Conservation (phyloP, 2,888 invertebrate genomes). For the Drepana falcataria region DNA sequence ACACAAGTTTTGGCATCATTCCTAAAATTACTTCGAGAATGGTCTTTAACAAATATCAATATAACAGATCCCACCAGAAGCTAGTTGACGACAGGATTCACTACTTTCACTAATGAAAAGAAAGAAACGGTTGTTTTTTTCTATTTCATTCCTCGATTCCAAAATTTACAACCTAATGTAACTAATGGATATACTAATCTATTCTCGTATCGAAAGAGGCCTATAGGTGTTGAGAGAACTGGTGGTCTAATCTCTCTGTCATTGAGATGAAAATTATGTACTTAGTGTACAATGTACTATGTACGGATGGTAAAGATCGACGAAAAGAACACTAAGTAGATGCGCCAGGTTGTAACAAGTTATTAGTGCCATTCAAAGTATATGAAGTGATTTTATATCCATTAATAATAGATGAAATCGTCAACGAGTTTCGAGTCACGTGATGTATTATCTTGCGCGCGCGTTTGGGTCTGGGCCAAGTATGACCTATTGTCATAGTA, state of each 20-base stretch:
- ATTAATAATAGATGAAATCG: constrained; percentile 1
- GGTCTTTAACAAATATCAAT: constrained; percentile 8
- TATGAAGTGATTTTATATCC: constrained; percentile 1
- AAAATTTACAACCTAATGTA: neutral
- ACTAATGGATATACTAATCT: constrained; percentile 42
- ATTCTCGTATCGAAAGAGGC: constrained; percentile 14
- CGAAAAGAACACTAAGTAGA: too few species aligned
- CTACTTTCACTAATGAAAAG: constrained; percentile 6
- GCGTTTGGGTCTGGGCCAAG: constrained; percentile 1
- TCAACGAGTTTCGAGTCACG: neutral
- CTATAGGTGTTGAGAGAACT: too few species aligned
- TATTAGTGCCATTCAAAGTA: constrained; percentile 20
- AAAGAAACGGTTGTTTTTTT: neutral
- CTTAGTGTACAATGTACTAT: too few species aligned
- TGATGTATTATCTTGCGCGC: neutral
- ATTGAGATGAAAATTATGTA: too few species aligned
- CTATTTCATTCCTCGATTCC: too few species aligned
- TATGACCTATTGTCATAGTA: neutral
- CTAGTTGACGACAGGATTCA: constrained; percentile 21
- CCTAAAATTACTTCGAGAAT: constrained; percentile 7
- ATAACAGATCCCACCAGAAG: constrained; percentile 3
- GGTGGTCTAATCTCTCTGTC: too few species aligned
- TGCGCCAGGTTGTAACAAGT: constrained; percentile 29
- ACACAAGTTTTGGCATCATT: constrained; percentile 8
- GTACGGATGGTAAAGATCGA: too few species aligned